phyloP scores from a whole-genome alignment of 2,113 vertebrate species.

The Cairina moschata region DNA sequence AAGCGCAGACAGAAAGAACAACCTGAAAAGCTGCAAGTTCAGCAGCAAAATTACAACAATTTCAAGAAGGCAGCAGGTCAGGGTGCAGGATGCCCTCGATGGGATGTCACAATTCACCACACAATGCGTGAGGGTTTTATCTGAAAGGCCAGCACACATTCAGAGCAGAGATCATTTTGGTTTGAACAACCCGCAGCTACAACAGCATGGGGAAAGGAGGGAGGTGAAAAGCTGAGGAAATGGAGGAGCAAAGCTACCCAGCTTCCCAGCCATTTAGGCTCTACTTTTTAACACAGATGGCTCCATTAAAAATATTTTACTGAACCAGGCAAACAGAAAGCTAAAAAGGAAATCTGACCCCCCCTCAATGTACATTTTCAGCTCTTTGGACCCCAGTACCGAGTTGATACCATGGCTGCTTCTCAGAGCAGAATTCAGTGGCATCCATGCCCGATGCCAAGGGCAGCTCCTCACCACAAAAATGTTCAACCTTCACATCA shows the following conservation, averaged over 20 bases:
- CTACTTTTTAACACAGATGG: not conserved
- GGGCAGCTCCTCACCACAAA: not conserved
- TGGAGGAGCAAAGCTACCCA: not conserved
- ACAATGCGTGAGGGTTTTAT: not conserved
- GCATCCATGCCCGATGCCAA: not conserved
- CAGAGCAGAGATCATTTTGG: not conserved
- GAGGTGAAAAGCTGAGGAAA: not conserved
- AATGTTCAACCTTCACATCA: not conserved
- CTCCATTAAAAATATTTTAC: not conserved
- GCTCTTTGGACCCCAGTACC: not conserved
- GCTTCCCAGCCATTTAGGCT: not conserved
- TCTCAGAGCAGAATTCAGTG: not conserved
- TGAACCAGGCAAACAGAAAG: not conserved
- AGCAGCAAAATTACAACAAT: rapidly evolving
- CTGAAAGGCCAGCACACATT: not conserved
- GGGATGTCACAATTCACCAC: not conserved
- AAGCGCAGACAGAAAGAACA: not conserved
- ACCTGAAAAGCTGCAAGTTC: not conserved
- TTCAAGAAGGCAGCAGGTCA: not conserved
- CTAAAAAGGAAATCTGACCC: not conserved
- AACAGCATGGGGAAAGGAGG: not conserved
- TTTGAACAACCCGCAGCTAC: not conserved
- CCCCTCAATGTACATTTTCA: not conserved
- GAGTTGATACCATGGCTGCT: not conserved
- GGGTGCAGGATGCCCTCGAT: not conserved